Conservation (phyloP, 1,140 invertebrate species). For the Samia ricini region DNA sequence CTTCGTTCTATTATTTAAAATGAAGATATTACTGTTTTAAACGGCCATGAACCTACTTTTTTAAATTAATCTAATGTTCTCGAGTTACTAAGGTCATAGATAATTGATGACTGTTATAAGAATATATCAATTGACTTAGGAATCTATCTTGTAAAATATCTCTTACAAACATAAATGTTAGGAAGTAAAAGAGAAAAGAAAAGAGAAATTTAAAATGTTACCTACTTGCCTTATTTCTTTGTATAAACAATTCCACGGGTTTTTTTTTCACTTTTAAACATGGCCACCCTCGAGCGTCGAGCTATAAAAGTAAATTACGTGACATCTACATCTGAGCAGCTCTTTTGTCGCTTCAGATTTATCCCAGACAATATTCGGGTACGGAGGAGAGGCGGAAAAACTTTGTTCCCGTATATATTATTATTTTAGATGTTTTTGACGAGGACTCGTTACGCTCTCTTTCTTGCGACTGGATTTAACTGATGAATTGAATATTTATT, state of each 20-base stretch:
- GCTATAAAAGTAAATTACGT: constrained; percentile 12
- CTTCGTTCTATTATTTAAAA: no score
- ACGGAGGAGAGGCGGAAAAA: constrained; percentile 3
- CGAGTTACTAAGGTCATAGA: no score
- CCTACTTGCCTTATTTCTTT: not conserved
- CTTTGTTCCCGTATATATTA: not conserved
- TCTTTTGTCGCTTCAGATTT: constrained; percentile 9
- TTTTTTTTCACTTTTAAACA: not conserved
- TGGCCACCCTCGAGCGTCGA: not conserved
- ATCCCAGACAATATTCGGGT: constrained; percentile 6
- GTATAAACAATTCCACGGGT: not conserved
- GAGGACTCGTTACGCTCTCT: not conserved
- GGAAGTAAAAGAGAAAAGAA: not conserved
- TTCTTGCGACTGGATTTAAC: not conserved
- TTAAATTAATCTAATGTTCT: no score
- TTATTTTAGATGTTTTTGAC: not conserved
- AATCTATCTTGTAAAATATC: no score
- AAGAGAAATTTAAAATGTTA: not conserved
- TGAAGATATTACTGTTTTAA: no score
- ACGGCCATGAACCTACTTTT: no score
- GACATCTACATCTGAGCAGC: constrained; percentile 11
- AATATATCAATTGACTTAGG: no score
- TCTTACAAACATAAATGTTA: not conserved
- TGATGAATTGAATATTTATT: not conserved
- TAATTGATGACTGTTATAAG: no score